Percentiles rank a stretch among this genome's conserved stretches.
Evolutionary conservation across 1,140 invertebrate genomes (phyloP).

Genomic region (Leptinotarsa lineolata): DNA sequence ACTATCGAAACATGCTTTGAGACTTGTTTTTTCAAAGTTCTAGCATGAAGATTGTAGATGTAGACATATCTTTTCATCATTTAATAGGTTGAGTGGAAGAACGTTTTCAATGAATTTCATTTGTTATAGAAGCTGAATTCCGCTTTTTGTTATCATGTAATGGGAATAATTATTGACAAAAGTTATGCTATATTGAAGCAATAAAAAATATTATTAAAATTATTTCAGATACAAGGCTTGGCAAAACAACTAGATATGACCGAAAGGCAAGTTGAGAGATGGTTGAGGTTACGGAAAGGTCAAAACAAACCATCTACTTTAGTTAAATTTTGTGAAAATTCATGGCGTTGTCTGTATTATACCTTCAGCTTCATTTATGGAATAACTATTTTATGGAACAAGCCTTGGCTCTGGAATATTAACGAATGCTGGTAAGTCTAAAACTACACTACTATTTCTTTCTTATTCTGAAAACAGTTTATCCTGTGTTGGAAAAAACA

Average conservation of each 20-base stretch:
- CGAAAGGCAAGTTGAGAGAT: conserved; percentile 84
- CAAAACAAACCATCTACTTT: conserved; percentile 87
- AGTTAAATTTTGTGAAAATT: conserved; percentile 90
- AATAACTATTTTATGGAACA: conserved; percentile 81
- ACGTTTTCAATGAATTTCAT: conserved; percentile 6
- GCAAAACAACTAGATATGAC: conserved; percentile 86
- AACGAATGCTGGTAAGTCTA: conserved; percentile 83
- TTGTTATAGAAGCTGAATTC: not conserved
- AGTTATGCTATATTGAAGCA: too few relatives aligned
- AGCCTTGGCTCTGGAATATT: conserved; percentile 93
- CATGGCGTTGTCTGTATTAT: conserved; percentile 91
- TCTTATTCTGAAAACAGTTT: too few relatives aligned
- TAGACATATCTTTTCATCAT: too few relatives aligned
- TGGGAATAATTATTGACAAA: too few relatives aligned
- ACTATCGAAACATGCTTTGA: too few relatives aligned
- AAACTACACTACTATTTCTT: not conserved
- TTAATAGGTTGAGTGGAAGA: too few relatives aligned
- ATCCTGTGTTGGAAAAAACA: too few relatives aligned
- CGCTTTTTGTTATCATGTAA: too few relatives aligned
- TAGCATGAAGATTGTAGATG: too few relatives aligned
- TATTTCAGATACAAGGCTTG: conserved; percentile 69
- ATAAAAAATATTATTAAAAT: conserved; percentile 21
- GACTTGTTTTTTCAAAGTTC: too few relatives aligned
- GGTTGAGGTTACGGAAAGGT: conserved; percentile 79
- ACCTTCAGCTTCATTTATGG: conserved; percentile 83